Conservation (phyloP, 2,888 invertebrate genomes). For the Metalampra italica region DNA sequence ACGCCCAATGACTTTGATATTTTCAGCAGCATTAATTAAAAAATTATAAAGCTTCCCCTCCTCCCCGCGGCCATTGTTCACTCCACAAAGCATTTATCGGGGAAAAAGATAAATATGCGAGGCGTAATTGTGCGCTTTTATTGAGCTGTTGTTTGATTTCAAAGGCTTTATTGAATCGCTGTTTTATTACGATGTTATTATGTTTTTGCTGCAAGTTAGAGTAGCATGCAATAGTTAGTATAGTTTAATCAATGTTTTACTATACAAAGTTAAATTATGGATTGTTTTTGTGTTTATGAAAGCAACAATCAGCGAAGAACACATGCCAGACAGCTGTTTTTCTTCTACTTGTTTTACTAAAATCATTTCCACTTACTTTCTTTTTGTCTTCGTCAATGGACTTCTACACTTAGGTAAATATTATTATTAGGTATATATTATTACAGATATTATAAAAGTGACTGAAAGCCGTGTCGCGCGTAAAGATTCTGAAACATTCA, state of each 20-base stretch:
- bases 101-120: constrained; percentile 74
- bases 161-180: constrained; percentile 54
- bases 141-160: constrained; percentile 73
- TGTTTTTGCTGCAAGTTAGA: neutral
- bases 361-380: too few species aligned
- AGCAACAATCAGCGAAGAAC: too few species aligned
- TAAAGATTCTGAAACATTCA: neutral
- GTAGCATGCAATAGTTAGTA: neutral
- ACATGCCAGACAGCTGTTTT: too few species aligned
- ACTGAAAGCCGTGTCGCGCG: too few species aligned
- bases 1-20: constrained; percentile 74
- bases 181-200: constrained; percentile 30
- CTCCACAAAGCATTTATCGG: constrained; percentile 65
- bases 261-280: too few species aligned
- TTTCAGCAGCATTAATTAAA: constrained; percentile 76
- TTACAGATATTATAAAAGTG: too few species aligned
- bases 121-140: constrained; percentile 71
- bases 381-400: too few species aligned
- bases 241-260: too few species aligned
- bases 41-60: constrained; percentile 75
- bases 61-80: constrained; percentile 52
- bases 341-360: too few species aligned
- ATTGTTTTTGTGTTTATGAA: too few species aligned
- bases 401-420: too few species aligned
- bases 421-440: too few species aligned